A percentile compares a stretch with the other conserved stretches of the same genome.
Conservation (phyloP, 2,888 invertebrate genomes). For the Plebejus argus region DNA sequence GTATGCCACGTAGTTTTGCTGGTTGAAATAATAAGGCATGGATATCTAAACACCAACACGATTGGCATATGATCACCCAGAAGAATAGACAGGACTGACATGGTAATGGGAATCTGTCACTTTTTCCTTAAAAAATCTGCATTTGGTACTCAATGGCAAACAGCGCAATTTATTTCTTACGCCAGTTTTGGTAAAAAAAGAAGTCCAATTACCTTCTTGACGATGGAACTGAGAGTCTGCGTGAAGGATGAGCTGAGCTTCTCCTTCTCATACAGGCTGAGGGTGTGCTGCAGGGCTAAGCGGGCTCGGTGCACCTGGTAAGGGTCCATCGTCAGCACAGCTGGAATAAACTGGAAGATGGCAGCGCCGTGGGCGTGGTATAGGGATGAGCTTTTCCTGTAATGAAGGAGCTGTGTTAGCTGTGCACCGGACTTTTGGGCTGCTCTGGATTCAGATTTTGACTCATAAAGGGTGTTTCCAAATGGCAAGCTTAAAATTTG, state of each 20-base stretch:
- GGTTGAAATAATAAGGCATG: slow-evolving; percentile 39
- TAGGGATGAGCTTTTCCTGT: slow-evolving; percentile 89
- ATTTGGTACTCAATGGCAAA: background rate
- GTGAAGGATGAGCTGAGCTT: slow-evolving; percentile 86
- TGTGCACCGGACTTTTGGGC: too few species aligned
- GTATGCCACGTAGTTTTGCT: slow-evolving; percentile 88
- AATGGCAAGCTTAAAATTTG: background rate
- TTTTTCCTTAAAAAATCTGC: too few species aligned
- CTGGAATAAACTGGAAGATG: slow-evolving; percentile 94
- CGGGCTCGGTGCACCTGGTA: slow-evolving; percentile 82
- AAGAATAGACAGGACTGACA: too few species aligned
- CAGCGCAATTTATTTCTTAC: background rate
- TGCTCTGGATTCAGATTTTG: too few species aligned
- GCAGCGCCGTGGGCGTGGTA: slow-evolving; percentile 95
- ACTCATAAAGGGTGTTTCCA: too few species aligned
- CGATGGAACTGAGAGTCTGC: slow-evolving; percentile 89
- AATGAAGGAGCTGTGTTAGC: slow-evolving; percentile 53
- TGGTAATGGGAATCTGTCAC: too few species aligned
- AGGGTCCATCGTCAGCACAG: slow-evolving; percentile 95
- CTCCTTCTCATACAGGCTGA: slow-evolving; percentile 88
- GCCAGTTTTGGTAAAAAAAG: background rate
- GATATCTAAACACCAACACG: too few species aligned
- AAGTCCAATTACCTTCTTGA: slow-evolving; percentile 76
- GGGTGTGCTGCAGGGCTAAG: slow-evolving; percentile 87
- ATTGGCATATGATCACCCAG: too few species aligned